Conservation (phyloP, 2,797 vertebrate genomes). For the Falco peregrinus region DNA sequence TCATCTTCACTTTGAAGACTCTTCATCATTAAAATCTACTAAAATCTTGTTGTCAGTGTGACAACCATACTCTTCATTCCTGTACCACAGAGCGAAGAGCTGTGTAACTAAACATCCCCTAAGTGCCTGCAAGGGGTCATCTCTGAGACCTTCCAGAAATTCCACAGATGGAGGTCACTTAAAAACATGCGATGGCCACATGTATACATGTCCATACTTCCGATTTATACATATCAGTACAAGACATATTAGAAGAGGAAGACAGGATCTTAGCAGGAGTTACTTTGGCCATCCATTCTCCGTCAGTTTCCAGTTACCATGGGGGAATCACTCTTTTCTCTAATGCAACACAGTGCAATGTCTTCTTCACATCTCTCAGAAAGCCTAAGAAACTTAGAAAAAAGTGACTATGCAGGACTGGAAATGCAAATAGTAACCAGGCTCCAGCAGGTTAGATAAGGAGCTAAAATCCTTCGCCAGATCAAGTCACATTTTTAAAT, state of each 20-base stretch:
- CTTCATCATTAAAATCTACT: not conserved
- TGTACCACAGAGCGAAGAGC: not conserved
- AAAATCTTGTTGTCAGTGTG: not conserved
- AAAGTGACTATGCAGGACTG: not conserved
- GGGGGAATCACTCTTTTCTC: not conserved
- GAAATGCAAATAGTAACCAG: not conserved
- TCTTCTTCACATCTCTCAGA: not conserved
- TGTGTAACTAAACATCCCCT: not conserved
- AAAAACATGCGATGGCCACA: not conserved
- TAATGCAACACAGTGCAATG: not conserved
- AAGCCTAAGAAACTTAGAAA: not conserved
- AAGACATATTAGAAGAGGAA: not conserved
- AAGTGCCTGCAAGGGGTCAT: not conserved
- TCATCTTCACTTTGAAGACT: not conserved
- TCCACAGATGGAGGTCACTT: not conserved
- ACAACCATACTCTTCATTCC: not conserved
- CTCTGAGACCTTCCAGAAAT: not conserved
- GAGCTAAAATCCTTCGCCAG: not conserved
- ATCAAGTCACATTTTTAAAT: not conserved
- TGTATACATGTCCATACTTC: not conserved
- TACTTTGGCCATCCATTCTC: not conserved
- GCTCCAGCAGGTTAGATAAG: not conserved
- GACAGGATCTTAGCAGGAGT: not conserved
- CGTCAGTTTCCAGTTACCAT: not conserved
- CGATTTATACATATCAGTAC: not conserved